Percentiles rank a stretch among this genome's conserved stretches.
Evolutionary conservation across 2,888 invertebrate species (phyloP).

Genomic region (Griposia aprilina): DNA sequence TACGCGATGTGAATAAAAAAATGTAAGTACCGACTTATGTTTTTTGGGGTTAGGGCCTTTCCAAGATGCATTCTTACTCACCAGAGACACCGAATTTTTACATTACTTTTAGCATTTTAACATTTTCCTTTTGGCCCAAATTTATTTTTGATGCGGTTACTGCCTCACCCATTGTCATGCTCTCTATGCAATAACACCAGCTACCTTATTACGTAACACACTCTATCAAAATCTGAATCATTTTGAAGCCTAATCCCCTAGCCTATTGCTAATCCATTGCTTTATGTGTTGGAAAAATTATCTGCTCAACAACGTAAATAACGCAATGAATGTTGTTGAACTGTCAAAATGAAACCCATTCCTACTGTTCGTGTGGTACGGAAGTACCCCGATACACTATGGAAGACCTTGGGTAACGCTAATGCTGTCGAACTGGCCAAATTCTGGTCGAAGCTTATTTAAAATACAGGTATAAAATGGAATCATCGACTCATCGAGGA

Average conservation of each 20-base stretch:
- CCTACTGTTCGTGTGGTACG: no score
- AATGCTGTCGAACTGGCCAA: no score
- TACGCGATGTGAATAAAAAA: conserved; percentile 2
- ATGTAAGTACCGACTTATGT: background rate
- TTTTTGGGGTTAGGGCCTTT: background rate
- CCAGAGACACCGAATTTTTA: no score
- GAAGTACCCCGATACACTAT: no score
- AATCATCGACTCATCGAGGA: background rate
- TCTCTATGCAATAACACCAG: background rate
- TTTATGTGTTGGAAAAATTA: no score
- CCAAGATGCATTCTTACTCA: conserved; percentile 17
- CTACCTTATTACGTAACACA: no score
- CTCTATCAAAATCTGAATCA: no score
- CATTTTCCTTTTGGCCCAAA: background rate
- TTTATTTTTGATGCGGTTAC: background rate
- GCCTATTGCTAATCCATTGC: no score
- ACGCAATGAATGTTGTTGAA: no score
- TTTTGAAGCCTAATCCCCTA: no score
- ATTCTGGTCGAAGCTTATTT: background rate
- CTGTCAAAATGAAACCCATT: no score
- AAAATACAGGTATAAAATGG: background rate
- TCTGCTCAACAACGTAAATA: no score
- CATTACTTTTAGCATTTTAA: background rate
- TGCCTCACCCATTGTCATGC: background rate
- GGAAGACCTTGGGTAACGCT: background rate